These are phyloP conservation scores for Oxystoma pomonae DNA, from an alignment of 2,888 invertebrate species.

Conservation along the genomic window DNA sequence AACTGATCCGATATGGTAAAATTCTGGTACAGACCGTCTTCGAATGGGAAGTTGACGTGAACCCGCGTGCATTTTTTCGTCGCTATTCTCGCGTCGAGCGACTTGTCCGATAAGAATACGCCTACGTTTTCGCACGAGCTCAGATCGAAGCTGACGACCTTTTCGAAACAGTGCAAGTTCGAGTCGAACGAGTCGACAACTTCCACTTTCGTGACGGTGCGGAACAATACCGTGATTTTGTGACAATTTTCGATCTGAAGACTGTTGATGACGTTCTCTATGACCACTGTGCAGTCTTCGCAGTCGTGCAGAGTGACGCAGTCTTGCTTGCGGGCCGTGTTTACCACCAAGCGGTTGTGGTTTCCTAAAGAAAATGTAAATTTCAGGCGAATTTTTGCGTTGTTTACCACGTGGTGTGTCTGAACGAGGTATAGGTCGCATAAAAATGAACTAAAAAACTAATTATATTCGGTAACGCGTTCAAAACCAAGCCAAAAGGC, in stretches of 20 bases:
- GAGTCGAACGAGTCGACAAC: slow-evolving; percentile 12
- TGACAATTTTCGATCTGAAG: slow-evolving; percentile 15
- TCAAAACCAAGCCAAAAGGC: too few species aligned
- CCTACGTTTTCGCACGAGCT: slow-evolving; percentile 16
- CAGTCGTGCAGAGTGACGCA: slow-evolving; percentile 13
- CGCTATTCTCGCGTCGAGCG: slow-evolving; percentile 11
- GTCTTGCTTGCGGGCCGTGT: slow-evolving; percentile 20
- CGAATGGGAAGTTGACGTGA: slow-evolving; percentile 18
- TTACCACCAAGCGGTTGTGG: slow-evolving; percentile 17
- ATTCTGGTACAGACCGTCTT: slow-evolving; percentile 16
- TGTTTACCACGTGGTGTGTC: too few species aligned
- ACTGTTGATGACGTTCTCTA: slow-evolving; percentile 16
- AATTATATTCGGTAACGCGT: too few species aligned
- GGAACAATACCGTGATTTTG: slow-evolving; percentile 17
- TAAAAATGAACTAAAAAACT: too few species aligned
- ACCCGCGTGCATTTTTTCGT: slow-evolving; percentile 14
- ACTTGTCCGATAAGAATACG: slow-evolving; percentile 20
- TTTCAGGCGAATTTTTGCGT: too few species aligned
- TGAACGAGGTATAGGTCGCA: too few species aligned
- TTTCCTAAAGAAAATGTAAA: too few species aligned
- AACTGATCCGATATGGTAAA: slow-evolving; percentile 14
- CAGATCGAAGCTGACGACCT: slow-evolving; percentile 12
- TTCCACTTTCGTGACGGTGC: slow-evolving; percentile 10
- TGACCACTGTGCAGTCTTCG: slow-evolving; percentile 18
- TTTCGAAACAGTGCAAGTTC: slow-evolving; percentile 21